Evolutionary conservation across 2,113 vertebrate species (phyloP), one percentile per base, ranked within the genome.

Genomic region (Riparia riparia): DNA sequence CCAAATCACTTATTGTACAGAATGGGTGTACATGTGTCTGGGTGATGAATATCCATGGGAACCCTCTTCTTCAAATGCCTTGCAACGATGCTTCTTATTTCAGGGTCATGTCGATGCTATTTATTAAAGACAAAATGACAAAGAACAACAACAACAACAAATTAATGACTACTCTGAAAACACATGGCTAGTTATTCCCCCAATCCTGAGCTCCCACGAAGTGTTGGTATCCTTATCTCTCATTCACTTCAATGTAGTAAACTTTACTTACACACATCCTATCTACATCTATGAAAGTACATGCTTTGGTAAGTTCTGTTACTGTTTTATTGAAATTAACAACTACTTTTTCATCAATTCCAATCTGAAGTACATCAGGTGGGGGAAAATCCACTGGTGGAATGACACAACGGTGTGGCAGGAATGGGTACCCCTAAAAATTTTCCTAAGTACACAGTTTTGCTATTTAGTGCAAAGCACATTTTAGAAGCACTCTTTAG

Each of bases 21-120:
- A 21, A 44, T 47, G 78, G 56, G 50, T 69, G 42, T 21, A 10
- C 37, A 25, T 34, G 37, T 68, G 54, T 90, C 49, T 73, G 44
- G 47, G 65, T 77, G 93, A 82, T 4, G 79, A 68, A 21, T 58
- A 88, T 92, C 90, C 91, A 86, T 21, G 72, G 0, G 20, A 87
- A 94, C 2, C 16, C 32, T 92, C 93, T 82, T 97, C 88, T 92
- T 95, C 81, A 81, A 73, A 87, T 61, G 37, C 19, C 8, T 51
- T 82, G 65, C 50, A 84, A 14, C 0, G 72, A 96, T 3, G 82
- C 28, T 69, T 96, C 97, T 93, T 97, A 97, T 93, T 98, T 98
- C 95, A 97, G 82, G 45, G 97, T 97, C 97, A 97, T 96, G 92
- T 98, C 96, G 61, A 98, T 93, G 26, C 98, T 98, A 44, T 60